Evolutionary conservation across 2,797 vertebrate genomes (phyloP).

Genomic region (Masticophis lateralis): DNA sequence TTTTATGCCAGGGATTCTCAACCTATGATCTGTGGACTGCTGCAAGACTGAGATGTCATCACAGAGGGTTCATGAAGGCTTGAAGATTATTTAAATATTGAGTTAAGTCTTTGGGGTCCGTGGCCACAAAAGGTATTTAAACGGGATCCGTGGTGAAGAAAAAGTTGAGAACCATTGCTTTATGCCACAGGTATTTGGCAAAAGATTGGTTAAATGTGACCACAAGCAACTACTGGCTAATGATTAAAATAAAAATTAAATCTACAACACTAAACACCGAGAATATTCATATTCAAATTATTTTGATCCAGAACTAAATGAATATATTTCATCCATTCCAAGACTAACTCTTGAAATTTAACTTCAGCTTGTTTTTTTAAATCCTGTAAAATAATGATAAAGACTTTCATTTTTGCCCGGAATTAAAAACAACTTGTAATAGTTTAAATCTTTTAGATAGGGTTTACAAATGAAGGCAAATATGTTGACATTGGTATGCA

Average conservation of each 20-base stretch:
- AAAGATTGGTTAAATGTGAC: not conserved
- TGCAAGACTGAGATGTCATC: not conserved
- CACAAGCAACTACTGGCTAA: not conserved
- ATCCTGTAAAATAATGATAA: not conserved
- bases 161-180: not conserved
- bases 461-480: not conserved
- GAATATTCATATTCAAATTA: not conserved
- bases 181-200: not conserved
- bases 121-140: not conserved
- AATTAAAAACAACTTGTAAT: not conserved
- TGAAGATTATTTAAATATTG: not conserved
- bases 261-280: not conserved
- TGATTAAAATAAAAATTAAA: not conserved
- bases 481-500: not conserved
- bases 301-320: not conserved
- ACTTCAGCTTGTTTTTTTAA: not conserved
- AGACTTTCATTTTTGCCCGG: not conserved
- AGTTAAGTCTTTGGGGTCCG: not conserved
- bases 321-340: not conserved
- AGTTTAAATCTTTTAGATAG: not conserved
- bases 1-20: not conserved
- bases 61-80: not conserved
- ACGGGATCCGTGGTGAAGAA: not conserved
- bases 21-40: not conserved
- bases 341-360: not conserved